A percentile compares a stretch with the other conserved stretches of the same genome.
Conservation (phyloP, 2,888 invertebrate species). For the Zaprionus bogoriensis region DNA sequence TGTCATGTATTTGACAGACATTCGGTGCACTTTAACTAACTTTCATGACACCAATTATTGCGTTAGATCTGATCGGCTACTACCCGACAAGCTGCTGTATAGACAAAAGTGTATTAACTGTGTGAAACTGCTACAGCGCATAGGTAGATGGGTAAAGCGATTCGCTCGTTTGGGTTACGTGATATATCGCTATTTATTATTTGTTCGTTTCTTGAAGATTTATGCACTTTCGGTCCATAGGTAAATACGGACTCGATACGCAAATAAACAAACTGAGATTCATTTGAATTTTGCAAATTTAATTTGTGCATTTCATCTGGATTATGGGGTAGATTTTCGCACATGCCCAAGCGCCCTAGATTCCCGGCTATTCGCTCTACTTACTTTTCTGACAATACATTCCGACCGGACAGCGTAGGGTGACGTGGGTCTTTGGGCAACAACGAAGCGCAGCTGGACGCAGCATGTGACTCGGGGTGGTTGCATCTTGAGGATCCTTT, state of each 20-base stretch:
- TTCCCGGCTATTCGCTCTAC: constrained; percentile 42
- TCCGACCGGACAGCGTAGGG: constrained; percentile 27
- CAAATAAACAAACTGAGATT: constrained; percentile 57
- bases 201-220: constrained; percentile 40
- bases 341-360: constrained; percentile 47
- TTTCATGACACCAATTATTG: constrained; percentile 73
- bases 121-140: too few relatives aligned
- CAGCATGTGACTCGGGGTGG: constrained; percentile 20
- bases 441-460: constrained; percentile 53
- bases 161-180: neutral
- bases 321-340: constrained; percentile 74
- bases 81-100: constrained; percentile 25
- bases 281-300: constrained; percentile 52
- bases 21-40: constrained; percentile 67
- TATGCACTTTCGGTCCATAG: constrained; percentile 42
- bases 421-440: constrained; percentile 42
- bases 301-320: constrained; percentile 52
- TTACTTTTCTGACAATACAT: constrained; percentile 39
- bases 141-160: too few relatives aligned
- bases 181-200: constrained; percentile 15
- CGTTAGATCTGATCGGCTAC: constrained; percentile 19
- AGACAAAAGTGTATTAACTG: neutral
- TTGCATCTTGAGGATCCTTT: constrained; percentile 28
- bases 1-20: constrained; percentile 64
- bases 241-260: constrained; percentile 60